Evolutionary conservation across 2,113 vertebrate species (phyloP), one percentile per base, ranked within the genome.

Genomic region (Geococcyx californianus): DNA sequence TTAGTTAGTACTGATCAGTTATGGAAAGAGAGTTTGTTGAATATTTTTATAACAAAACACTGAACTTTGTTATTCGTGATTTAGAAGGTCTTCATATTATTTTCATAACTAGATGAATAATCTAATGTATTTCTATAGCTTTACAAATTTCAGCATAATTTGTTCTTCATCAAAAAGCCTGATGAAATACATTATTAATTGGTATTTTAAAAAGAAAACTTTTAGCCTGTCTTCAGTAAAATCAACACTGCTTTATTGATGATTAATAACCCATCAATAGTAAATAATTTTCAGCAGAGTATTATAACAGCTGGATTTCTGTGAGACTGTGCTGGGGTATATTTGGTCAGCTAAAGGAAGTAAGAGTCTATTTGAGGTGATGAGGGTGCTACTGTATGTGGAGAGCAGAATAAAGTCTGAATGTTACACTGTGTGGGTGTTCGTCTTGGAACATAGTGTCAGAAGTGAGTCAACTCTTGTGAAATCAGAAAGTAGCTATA

Each of bases 391-490:
- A 82, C 62, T 85, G 13, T 77, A 63, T 36, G 38, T 34, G 31
- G 55, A 54, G 29, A 47, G 74, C 83, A 94, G 87, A 87, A 74
- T 74, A 11, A 86, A 87, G 45, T 66, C 72, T 92, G 75, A 90
- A 88, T 55, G 79, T 77, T 93, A 62, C 49, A 38, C 7, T 77
- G 73, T 77, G 90, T 93, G 88, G 70, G 92, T 73, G 82, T 94
- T 92, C 67, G 34, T 94, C 90, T 81, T 73, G 42, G 86, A 94
- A 94, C 63, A 90, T 70, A 90, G 88, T 95, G 90, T 93, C 90
- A 93, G 84, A 94, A 96, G 72, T 96, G 90, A 96, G 92, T 94
- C 92, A 94, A 88, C 56, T 36, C 78, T 73, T 93, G 69, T 93
- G 95, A 96, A 95, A 94, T 84, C 47, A 77, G 67, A 76, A 90